Base-by-base conservation (phyloP, 2,888 invertebrate species). In the Meta bourneti region DNA sequence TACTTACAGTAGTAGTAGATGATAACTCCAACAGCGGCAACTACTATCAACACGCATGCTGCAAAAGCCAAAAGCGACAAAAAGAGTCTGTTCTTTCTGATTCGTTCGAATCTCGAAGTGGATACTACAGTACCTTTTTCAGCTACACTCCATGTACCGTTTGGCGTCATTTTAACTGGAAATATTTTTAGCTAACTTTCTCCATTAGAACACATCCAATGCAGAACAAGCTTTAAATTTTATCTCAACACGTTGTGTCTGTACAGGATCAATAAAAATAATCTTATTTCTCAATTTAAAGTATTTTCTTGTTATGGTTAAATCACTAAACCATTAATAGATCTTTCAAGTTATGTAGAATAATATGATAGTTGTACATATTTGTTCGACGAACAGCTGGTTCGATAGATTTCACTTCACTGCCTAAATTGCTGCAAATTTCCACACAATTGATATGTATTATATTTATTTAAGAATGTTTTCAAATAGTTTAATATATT, bases 1-100 rank as follows among this genome's bases (percentile, higher is more conserved):
- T 83, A 90, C 90, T 90, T 90, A 90, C 90, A 90, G 48, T 54
- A 79, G 54, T 75, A 72, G 54, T 90, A 90, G 52, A 90, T 78
- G n/a, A 61, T 51, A 20, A 72, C 71, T 78, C 90, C 90, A 11
- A 84, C 52, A 0, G 84, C 90, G 7, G 79, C 49, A 13, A 74
- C 61, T 8, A 84, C 54, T 52, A 84, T 49, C n/a, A 90, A 79
- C 52, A 84, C 78, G 13, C 83, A 84, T 13, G 54, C 52, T 5
- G 20, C 49, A n/a, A 90, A 74, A 20, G 69, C 54, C 13, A 90
- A 20, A 8, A 90, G 79, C 7, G 49, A 52, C n/a, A 90, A 11
- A 7, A 84, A 13, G 13, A 90, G 84, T 20, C 69, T 74, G 49
- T 90, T 78, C 34, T 77, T 83, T 71, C 78, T 78, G 20, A 78